Evolutionary conservation across 2,888 invertebrate genomes (phyloP).

Genomic region (Stenoptilia bipunctidactyla): DNA sequence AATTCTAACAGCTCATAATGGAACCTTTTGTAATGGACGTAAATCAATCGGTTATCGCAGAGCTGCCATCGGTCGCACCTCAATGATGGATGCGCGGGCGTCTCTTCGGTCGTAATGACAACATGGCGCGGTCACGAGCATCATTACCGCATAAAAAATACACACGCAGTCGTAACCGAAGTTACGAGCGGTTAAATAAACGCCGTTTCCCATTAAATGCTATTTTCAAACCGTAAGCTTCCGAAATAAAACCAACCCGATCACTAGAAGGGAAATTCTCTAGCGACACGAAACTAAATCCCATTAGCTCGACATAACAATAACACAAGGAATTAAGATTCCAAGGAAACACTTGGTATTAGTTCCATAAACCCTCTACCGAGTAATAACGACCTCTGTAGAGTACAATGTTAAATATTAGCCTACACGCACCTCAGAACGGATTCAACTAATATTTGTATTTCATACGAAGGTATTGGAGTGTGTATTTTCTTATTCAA

Average conservation of each 20-base stretch:
- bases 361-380: conserved; percentile 20
- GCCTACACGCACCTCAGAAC: conserved; percentile 52
- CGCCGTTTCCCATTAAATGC: conserved; percentile 16
- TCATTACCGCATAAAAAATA: conserved; percentile 46
- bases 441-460: conserved; percentile 64
- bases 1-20: neutral
- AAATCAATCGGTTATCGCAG: conserved; percentile 21
- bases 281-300: neutral
- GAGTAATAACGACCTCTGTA: conserved; percentile 50
- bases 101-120: conserved; percentile 24
- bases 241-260: conserved; percentile 32
- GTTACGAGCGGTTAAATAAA: conserved; percentile 67
- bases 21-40: conserved; percentile 5
- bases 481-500: conserved; percentile 63
- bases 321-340: no score
- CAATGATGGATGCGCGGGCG: conserved; percentile 25
- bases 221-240: conserved; percentile 20
- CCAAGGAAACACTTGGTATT: no score
- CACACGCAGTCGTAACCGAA: conserved; percentile 48
- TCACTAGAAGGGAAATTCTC: conserved; percentile 19
- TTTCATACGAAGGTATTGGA: conserved; percentile 49
- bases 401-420: conserved; percentile 45
- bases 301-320: neutral
- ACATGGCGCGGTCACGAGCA: conserved; percentile 3
- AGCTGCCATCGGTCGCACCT: conserved; percentile 21